A percentile compares a stretch with the other conserved stretches of the same genome.
These are phyloP conservation scores for Arctia plantaginis DNA, from an alignment of 2,888 invertebrate genomes.

Conservation along the genomic window DNA sequence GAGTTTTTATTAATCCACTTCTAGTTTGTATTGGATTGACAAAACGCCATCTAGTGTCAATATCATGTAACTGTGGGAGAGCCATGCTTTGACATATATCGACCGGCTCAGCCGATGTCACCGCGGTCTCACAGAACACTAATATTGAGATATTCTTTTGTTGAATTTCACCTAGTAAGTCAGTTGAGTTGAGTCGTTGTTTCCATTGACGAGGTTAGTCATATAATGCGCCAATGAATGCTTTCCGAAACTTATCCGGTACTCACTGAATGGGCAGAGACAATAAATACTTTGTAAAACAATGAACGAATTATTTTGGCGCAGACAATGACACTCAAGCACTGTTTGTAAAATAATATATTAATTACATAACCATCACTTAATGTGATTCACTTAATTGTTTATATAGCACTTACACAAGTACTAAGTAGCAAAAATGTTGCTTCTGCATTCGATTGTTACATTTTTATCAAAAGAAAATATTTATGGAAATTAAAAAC, in stretches of 20 bases:
- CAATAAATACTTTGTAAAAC: constrained; percentile 2
- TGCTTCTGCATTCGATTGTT: constrained; percentile 26
- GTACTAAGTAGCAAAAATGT: constrained; percentile 29
- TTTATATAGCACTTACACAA: constrained; percentile 26
- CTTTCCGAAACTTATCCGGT: not conserved
- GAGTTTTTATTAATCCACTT: not conserved
- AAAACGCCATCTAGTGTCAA: not conserved
- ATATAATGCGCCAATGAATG: not conserved
- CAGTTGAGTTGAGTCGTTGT: no score
- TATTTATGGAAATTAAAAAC: constrained; percentile 15
- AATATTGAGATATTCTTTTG: not conserved
- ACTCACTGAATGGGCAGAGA: not conserved
- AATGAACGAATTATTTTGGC: constrained; percentile 58
- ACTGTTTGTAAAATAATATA: constrained; percentile 33
- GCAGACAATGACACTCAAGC: constrained; percentile 47
- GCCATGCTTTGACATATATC: not conserved
- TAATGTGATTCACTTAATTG: constrained; percentile 26
- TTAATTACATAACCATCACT: constrained; percentile 35
- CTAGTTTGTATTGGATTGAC: not conserved
- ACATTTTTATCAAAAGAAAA: constrained; percentile 43
- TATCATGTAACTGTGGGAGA: not conserved
- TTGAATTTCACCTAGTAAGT: not conserved
- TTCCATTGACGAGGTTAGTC: not conserved
- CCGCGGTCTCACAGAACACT: not conserved
- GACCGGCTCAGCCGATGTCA: not conserved